Evolutionary conservation across 2,797 vertebrate genomes (phyloP).

Genomic region (Antennarius maculatus): DNA sequence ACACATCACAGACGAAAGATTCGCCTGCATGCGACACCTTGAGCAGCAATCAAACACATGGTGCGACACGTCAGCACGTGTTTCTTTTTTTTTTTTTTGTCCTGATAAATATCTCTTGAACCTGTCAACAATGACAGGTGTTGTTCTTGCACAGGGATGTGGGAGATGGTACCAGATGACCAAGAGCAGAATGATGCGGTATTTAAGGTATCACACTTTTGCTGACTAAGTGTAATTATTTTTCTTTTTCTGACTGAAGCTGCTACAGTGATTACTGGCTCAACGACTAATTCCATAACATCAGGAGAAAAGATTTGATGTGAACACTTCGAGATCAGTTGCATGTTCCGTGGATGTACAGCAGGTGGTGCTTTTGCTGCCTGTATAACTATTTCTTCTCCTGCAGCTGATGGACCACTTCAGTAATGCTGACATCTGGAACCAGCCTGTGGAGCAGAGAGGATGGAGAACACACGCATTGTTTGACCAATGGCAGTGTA

Average conservation of each 20-base stretch:
- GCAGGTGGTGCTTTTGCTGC: not conserved
- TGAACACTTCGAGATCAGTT: not conserved
- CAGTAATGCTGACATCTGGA: slow-evolving; percentile 65
- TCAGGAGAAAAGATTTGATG: too few relatives aligned
- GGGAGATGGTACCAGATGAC: slow-evolving; percentile 61
- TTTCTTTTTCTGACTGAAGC: not conserved
- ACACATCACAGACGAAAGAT: slow-evolving; percentile 32
- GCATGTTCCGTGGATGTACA: not conserved
- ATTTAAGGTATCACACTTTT: slow-evolving; percentile 63
- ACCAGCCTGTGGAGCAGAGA: slow-evolving; percentile 59
- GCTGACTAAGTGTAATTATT: not conserved
- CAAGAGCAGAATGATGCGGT: slow-evolving; percentile 72
- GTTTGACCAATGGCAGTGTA: slow-evolving; percentile 74
- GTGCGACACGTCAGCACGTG: slow-evolving; percentile 38
- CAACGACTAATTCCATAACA: not conserved
- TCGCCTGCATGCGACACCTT: slow-evolving; percentile 25
- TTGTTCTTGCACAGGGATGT: slow-evolving; percentile 52
- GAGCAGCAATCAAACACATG: slow-evolving; percentile 34
- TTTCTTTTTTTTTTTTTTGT: not conserved
- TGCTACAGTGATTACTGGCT: not conserved
- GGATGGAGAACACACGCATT: slow-evolving; percentile 64
- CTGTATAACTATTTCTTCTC: slow-evolving; percentile 19
- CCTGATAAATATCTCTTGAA: not conserved
- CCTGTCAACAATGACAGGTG: not conserved
- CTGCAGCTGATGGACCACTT: slow-evolving; percentile 75